A percentile compares a stretch with the other conserved stretches of the same genome.
phyloP scores from a whole-genome alignment of 2,888 invertebrate genomes.

The Ceratothoa steindachneri region DNA sequence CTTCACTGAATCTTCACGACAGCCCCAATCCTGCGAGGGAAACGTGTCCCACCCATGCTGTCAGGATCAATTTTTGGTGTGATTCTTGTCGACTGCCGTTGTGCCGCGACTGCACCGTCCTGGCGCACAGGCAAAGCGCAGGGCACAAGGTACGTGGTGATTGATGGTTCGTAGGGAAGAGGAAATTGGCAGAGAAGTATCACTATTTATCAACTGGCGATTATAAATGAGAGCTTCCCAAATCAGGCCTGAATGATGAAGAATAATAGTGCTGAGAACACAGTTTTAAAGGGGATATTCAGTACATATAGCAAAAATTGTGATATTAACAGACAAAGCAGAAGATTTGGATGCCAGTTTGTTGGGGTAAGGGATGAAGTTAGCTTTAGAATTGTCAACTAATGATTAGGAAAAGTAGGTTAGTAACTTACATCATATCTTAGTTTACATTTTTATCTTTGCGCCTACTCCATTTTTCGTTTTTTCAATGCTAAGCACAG shows the following conservation, averaged over 20 bases:
- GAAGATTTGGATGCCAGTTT: too few species aligned
- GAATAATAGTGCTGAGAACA: background rate
- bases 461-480: too few species aligned
- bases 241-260: background rate
- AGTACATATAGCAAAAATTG: too few species aligned
- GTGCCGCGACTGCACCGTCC: conserved; percentile 45
- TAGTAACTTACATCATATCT: too few species aligned
- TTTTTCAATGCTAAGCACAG: too few species aligned
- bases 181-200: too few species aligned
- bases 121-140: conserved; percentile 34
- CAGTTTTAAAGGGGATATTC: too few species aligned
- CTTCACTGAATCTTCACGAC: conserved; percentile 34
- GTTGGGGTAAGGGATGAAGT: too few species aligned
- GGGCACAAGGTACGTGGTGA: conserved; percentile 38
- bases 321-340: too few species aligned
- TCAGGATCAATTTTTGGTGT: conserved; percentile 46
- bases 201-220: background rate
- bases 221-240: background rate
- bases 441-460: too few species aligned
- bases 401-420: too few species aligned
- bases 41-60: conserved; percentile 38
- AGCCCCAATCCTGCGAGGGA: conserved; percentile 19
- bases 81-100: conserved; percentile 36
- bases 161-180: background rate
- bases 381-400: too few species aligned